Conservation (phyloP, 2,888 invertebrate genomes). For the Brachyptera risi region DNA sequence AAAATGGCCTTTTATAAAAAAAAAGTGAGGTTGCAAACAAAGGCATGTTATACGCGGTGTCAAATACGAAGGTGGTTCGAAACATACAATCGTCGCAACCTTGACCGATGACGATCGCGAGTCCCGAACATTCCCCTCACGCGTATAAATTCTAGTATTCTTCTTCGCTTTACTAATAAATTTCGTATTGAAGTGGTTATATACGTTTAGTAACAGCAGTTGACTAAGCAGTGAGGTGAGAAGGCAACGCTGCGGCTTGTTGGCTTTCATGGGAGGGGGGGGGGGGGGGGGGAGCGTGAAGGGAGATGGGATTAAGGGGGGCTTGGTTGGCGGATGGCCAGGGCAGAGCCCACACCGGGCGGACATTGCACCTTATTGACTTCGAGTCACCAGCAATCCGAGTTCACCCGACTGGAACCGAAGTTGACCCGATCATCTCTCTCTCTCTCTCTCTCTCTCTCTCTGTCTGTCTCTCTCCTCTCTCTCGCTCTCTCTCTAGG, state of each 20-base stretch:
- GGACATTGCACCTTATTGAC: slow-evolving; percentile 51
- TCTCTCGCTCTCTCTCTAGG: not conserved
- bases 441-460: no score
- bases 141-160: not conserved
- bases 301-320: slow-evolving; percentile 48
- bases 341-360: slow-evolving; percentile 44
- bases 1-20: slow-evolving; percentile 12
- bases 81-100: no score
- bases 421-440: slow-evolving; percentile 26
- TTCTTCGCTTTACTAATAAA: slow-evolving; percentile 27
- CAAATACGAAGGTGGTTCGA: no score
- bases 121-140: no score
- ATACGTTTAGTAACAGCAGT: slow-evolving; percentile 23
- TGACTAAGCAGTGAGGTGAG: slow-evolving; percentile 18
- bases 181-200: slow-evolving; percentile 28
- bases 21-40: slow-evolving; percentile 8
- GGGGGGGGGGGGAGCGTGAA: no score
- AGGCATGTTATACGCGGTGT: slow-evolving; percentile 2
- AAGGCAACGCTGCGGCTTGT: slow-evolving; percentile 42
- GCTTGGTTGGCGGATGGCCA: slow-evolving; percentile 40
- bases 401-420: slow-evolving; percentile 28
- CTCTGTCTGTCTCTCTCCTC: no score
- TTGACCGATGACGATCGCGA: no score
- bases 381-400: slow-evolving; percentile 40
- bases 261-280: slow-evolving; percentile 42